Conservation (phyloP, 2,797 vertebrate genomes). For the Hapalemur alaotrensis region DNA sequence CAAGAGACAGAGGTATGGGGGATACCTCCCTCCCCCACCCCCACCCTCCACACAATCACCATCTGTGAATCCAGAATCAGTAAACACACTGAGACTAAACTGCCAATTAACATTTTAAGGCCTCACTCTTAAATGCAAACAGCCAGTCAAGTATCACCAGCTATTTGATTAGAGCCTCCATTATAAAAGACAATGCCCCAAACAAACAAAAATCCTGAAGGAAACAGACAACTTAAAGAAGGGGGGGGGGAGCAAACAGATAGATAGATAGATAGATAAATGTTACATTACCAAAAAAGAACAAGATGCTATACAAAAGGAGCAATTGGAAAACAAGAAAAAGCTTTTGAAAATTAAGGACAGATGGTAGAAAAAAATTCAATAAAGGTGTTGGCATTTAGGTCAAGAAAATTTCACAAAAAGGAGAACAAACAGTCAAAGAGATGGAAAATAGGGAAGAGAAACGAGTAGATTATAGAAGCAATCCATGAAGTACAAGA, state of each 20-base stretch:
- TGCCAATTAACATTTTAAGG: background rate
- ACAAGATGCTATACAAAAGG: background rate
- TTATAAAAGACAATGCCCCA: constrained; percentile 4
- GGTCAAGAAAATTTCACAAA: background rate
- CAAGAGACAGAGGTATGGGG: background rate
- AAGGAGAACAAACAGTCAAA: background rate
- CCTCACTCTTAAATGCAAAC: constrained; percentile 2
- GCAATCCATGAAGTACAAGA: background rate
- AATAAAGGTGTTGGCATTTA: background rate
- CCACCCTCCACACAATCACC: background rate
- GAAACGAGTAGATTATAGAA: background rate
- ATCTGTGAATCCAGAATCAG: background rate
- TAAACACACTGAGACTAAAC: background rate
- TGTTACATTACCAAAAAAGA: background rate
- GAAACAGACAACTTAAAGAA: background rate
- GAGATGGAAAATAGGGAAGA: background rate
- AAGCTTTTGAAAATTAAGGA: constrained; percentile 10
- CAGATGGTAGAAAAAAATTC: background rate
- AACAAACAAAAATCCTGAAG: background rate
- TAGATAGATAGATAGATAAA: background rate
- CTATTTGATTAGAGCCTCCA: background rate
- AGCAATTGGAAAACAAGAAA: background rate
- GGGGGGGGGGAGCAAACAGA: background rate
- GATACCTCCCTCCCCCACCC: background rate
- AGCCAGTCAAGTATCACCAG: background rate